Base-by-base conservation (phyloP, 2,113 vertebrate genomes). In the Equus przewalskii region DNA sequence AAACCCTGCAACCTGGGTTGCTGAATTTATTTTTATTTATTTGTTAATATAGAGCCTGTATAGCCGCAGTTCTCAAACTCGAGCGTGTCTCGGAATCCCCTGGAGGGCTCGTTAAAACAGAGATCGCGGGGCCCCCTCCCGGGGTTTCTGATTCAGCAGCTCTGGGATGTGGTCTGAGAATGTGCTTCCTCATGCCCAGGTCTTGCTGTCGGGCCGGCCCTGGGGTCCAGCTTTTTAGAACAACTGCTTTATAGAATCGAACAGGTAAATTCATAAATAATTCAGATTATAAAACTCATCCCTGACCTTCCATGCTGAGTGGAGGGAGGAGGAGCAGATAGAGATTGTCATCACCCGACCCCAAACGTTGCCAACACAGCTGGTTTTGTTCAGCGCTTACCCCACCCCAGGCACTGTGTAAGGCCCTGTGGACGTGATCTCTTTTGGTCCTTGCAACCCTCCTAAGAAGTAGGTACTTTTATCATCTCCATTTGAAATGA, bases 391-490 rank as follows among this genome's bases (percentile, higher is more conserved):
- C 1, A 10, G 30, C 8, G 0, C 46, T 67, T 15, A 6, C 24
- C 4, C 12, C 5, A 2, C 0, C 0, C 36, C 8, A 2, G 44
- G 72, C 3, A 0, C 18, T 1, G 16, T 1, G 16, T 2, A 5
- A 36, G 60, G 33, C 18, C 44, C 22, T 11, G 7, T 3, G 0
- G 3, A 28, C 9, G 1, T 1, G 0, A 13, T 21, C 24, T 28
- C 0, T 41, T 7, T 6, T 11, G 5, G 30, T 16, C 44, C 46
- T 82, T 3, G 3, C n/a, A 9, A 0, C 6, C 1, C 36, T 36
- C 51, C 30, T 49, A 26, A 22, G 54, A 56, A 3, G 4, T 5
- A 24, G 85, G 6, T 11, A 6, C n/a, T 54, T 9, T 36, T 8
- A 12, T 18, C 4, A 33, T 28, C 16, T 26, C 58, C 49, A 36